Base-by-base conservation (phyloP, 2,888 invertebrate genomes). In the Drosophila cyrtoloma region DNA sequence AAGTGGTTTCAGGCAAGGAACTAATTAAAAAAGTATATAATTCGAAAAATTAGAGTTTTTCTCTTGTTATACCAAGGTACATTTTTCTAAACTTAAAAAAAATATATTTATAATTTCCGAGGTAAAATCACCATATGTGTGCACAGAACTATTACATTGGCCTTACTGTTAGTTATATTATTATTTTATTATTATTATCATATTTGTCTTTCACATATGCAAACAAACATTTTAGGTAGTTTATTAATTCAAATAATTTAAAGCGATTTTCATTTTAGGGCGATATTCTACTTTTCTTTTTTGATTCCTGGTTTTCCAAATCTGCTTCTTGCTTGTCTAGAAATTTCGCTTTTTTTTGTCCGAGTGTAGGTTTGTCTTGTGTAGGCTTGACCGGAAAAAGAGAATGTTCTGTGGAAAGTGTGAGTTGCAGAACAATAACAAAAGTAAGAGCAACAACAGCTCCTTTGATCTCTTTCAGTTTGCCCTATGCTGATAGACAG, bases 401-500 rank as follows among this genome's bases (percentile, higher is more conserved):
- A 58, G 30, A 19, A 51, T 42, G 65, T 51, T 39, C 37, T 52
- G 66, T 51, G 58, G 75, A 79, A 82, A 85, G 88, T 86, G 86
- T 79, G 71, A 89, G 87, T 39, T 19, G 35, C 35, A 42, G 61
- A 70, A 60, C 39, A 70, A 73, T 37, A 69, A 55, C 42, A 71
- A 37, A 33, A 22, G 56, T 58, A 65, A 76, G 53, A 68, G 59
- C 32, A 81, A 47, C 33, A 70, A 35, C 44, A 58, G 44, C 50
- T 50, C 42, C 71, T 86, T 85, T 87, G 89, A 90, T 80, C 78
- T 80, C 83, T 84, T 78, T 59, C 64, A 64, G 62, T 55, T 42
- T 26, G 19, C 22, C 37, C 37, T 55, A 22, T 16, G 39, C 47
- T 16, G 4, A 56, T 10, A 37, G 51, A 73, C 56, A 61, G 51